Base-by-base conservation (phyloP, 2,797 vertebrate species). In the Sebastes hubbsi region DNA sequence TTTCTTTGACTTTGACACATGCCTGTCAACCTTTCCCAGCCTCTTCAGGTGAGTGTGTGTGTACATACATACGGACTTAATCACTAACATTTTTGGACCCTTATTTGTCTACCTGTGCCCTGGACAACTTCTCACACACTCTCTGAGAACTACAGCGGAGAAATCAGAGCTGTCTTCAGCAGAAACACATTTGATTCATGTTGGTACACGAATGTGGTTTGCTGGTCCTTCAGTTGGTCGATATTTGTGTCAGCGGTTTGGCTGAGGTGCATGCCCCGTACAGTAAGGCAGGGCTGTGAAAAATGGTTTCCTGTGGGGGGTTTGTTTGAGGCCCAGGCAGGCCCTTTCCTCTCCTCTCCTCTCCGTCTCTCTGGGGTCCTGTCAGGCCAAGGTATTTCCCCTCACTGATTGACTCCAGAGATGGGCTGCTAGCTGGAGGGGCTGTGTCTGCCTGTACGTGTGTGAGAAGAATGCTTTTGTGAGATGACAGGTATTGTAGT, bases 301-400 rank as follows among this genome's bases (percentile, higher is more conserved):
- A 86, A 83, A 87, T 81, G 58, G 86, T 83, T 94, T 94, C 85
- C 94, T 93, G 82, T 92, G 82, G 81, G 90, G 91, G 72, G 46
- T 46, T 46, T 46, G 42, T 75, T 84, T 73, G 52, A 87, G 88
- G 86, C 81, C 75, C 59, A 3, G 42, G 54, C 42, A 46, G 42
- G 42, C 42, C 13, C 67, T 75, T 78, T 84, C 36, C 36, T 38
- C 5, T 79, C 61, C 72, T 58, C 68, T 60, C 66, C 80, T 79
- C 55, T 16, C 9, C 24, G 20, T 18, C 30, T 91, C 91, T 91
- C 92, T 73, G 78, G 92, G 91, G 92, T 94, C 88, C 86, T 87
- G 87, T 93, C 90, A 88, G 85, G 86, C 83, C 83, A 72, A 92
- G 88, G 91, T 92, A 94, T 93, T 94, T 92, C 92, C 92, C 90